phyloP scores from a whole-genome alignment of 1,140 invertebrate species.

The Laupala kohalensis region DNA sequence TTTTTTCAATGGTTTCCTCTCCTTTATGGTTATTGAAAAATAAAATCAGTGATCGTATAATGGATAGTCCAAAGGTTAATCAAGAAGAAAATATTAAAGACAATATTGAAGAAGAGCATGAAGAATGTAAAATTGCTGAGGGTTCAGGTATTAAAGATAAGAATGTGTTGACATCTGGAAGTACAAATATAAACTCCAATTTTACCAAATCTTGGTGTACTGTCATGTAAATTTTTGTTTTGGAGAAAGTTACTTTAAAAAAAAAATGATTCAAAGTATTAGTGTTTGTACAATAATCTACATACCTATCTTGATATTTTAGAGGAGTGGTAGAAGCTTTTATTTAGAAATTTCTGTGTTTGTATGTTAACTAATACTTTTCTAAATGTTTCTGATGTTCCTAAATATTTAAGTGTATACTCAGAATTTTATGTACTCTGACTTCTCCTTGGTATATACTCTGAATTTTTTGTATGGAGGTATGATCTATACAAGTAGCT shows the following conservation, averaged over 20 bases:
- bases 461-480: no score
- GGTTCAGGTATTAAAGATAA: background rate
- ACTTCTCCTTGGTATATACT: no score
- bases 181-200: background rate
- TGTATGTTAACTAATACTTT: background rate
- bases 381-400: no score
- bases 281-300: background rate
- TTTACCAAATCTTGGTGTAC: background rate
- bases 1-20: background rate
- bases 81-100: background rate
- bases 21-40: background rate
- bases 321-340: background rate
- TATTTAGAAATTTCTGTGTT: background rate
- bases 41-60: background rate
- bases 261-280: background rate
- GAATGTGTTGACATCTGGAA: background rate
- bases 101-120: background rate
- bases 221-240: background rate
- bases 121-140: no score
- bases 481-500: no score
- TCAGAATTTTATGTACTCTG: no score
- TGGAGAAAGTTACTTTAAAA: background rate
- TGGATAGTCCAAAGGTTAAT: background rate
- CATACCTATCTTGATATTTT: background rate
- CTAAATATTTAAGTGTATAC: no score